Conservation (phyloP, 1,140 invertebrate genomes). For the Bilobella aurantiaca region DNA sequence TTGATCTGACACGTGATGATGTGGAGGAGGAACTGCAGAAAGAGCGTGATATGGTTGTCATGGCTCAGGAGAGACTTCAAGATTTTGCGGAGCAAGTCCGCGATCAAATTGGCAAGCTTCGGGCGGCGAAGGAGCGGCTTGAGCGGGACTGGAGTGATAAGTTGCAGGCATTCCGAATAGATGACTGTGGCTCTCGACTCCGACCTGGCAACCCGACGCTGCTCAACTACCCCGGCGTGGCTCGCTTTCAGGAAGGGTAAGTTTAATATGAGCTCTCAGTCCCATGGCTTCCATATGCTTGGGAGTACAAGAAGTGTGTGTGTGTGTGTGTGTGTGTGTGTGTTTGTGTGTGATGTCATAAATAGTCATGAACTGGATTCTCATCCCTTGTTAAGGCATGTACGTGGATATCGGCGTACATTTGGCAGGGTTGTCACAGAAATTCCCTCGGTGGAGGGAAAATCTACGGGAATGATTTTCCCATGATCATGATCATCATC, state of each 20-base stretch:
- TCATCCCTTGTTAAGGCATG: too few species aligned
- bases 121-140: slow-evolving; percentile 62
- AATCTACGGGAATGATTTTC: too few species aligned
- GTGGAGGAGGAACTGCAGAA: slow-evolving; percentile 61
- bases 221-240: slow-evolving; percentile 58
- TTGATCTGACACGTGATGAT: slow-evolving; percentile 66
- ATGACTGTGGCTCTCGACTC: slow-evolving; percentile 51
- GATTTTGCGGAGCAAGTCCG: slow-evolving; percentile 47
- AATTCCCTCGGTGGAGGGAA: too few species aligned
- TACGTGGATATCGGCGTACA: too few species aligned
- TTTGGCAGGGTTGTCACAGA: too few species aligned
- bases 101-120: slow-evolving; percentile 60
- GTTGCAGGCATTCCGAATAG: slow-evolving; percentile 64
- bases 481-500: too few species aligned
- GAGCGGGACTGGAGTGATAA: slow-evolving; percentile 86
- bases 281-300: too few species aligned
- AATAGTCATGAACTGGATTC: too few species aligned
- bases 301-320: too few species aligned
- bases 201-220: slow-evolving; percentile 53
- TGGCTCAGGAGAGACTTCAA: slow-evolving; percentile 27
- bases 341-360: too few species aligned
- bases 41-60: slow-evolving; percentile 30
- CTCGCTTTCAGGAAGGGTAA: slow-evolving; percentile 56
- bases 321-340: too few species aligned
- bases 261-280: too few species aligned